Evolutionary conservation across 2,888 invertebrate species (phyloP).

Genomic region (Cistogaster globosa): DNA sequence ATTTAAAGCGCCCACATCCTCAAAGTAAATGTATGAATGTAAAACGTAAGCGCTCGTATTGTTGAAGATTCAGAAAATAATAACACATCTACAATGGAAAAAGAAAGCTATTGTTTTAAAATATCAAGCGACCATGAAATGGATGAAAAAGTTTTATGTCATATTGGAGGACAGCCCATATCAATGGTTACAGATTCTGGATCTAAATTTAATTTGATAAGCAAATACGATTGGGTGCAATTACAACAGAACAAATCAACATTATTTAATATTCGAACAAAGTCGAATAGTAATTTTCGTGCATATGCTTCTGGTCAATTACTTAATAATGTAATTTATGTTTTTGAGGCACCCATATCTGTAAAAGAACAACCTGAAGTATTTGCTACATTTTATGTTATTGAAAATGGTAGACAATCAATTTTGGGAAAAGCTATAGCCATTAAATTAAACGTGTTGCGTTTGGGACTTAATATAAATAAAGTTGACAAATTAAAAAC

Average conservation of each 20-base stretch:
- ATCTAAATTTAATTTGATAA: conserved; percentile 57
- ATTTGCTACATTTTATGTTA: conserved; percentile 51
- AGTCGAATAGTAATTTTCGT: conserved; percentile 55
- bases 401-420: conserved; percentile 62
- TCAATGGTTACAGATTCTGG: conserved; percentile 59
- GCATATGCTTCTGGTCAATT: conserved; percentile 48
- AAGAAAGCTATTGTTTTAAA: conserved; percentile 53
- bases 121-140: conserved; percentile 47
- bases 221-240: conserved; percentile 51
- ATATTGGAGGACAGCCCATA: conserved; percentile 52
- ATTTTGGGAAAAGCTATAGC: conserved; percentile 50
- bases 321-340: conserved; percentile 26
- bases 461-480: too few relatives aligned
- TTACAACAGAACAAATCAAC: conserved; percentile 53
- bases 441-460: too few relatives aligned
- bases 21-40: conserved; percentile 25
- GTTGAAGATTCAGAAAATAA: conserved; percentile 48
- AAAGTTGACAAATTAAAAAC: too few relatives aligned
- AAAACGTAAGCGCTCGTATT: conserved; percentile 33
- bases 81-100: conserved; percentile 27
- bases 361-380: too few relatives aligned
- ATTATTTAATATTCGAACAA: too few relatives aligned
- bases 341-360: conserved; percentile 39
- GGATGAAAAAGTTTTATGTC: conserved; percentile 44
- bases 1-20: conserved; percentile 44